Evolutionary conservation across 2,113 vertebrate species (phyloP).

Genomic region (Gulo gulo): DNA sequence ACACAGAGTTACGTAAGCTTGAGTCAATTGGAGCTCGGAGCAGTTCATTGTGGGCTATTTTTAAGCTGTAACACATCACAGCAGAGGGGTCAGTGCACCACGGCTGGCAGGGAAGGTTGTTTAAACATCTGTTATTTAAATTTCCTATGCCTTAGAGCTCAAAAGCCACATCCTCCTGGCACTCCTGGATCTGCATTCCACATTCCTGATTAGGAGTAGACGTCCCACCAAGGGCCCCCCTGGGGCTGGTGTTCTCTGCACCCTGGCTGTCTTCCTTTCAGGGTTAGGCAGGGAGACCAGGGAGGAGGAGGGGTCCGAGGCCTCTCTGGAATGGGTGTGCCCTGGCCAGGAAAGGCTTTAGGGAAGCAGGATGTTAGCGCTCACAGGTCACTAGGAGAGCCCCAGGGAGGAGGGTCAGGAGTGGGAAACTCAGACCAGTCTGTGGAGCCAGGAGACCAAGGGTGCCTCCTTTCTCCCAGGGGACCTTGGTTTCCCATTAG

Average conservation of each 20-base stretch:
- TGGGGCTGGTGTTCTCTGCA: background rate
- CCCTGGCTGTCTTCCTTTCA: background rate
- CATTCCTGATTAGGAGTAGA: background rate
- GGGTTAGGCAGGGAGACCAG: background rate
- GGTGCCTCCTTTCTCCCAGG: background rate
- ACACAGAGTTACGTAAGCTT: conserved; percentile 75
- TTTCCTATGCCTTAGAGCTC: conserved; percentile 57
- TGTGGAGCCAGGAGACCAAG: background rate
- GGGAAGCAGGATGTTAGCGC: background rate
- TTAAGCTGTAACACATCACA: conserved; percentile 77
- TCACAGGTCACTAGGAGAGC: background rate
- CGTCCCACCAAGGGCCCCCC: background rate
- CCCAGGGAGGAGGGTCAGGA: background rate
- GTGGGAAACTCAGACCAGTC: background rate
- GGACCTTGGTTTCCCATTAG: background rate
- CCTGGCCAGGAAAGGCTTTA: background rate
- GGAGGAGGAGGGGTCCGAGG: background rate
- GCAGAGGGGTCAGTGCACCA: conserved; percentile 75
- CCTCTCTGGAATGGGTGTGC: background rate
- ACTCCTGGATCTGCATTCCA: background rate
- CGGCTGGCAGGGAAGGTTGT: conserved; percentile 66
- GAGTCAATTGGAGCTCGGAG: conserved; percentile 76
- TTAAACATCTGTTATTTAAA: conserved; percentile 77
- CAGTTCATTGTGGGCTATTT: conserved; percentile 76
- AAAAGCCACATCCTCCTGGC: background rate